Evolutionary conservation across 2,888 invertebrate genomes (phyloP).

Genomic region (Pyralis farinalis): DNA sequence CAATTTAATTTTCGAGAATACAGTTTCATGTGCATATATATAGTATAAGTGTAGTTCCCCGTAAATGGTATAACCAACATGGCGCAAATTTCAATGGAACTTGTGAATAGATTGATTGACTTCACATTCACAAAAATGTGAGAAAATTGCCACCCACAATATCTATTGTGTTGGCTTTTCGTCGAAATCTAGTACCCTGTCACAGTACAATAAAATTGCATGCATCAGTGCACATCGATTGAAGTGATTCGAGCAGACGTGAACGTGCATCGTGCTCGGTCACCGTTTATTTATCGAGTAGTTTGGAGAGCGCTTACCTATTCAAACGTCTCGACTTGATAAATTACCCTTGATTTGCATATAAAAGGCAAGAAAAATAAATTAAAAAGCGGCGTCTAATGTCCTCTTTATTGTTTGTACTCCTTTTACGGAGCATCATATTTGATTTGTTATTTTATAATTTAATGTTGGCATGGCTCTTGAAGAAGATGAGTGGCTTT

Average conservation of each 20-base stretch:
- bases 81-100: no score
- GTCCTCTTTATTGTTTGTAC: slow-evolving; percentile 40
- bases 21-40: no score
- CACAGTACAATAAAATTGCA: slow-evolving; percentile 29
- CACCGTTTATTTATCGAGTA: slow-evolving; percentile 42
- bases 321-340: slow-evolving; percentile 68
- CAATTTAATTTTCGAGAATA: no score
- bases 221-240: slow-evolving; percentile 37
- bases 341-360: slow-evolving; percentile 70
- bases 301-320: slow-evolving; percentile 50
- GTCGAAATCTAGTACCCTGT: slow-evolving; percentile 27
- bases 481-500: neutral
- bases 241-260: slow-evolving; percentile 16
- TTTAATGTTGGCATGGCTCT: neutral
- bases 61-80: no score
- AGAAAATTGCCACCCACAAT: slow-evolving; percentile 3
- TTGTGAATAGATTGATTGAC: neutral
- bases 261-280: slow-evolving; percentile 18
- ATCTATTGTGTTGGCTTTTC: slow-evolving; percentile 10
- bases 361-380: slow-evolving; percentile 57
- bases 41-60: no score
- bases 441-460: slow-evolving; percentile 29
- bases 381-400: slow-evolving; percentile 44
- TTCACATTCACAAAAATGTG: neutral
- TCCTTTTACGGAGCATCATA: slow-evolving; percentile 35